A percentile compares a stretch with the other conserved stretches of the same genome.
These are phyloP conservation scores for Physeter macrocephalus DNA, from an alignment of 2,113 vertebrate genomes.

Conservation along the genomic window DNA sequence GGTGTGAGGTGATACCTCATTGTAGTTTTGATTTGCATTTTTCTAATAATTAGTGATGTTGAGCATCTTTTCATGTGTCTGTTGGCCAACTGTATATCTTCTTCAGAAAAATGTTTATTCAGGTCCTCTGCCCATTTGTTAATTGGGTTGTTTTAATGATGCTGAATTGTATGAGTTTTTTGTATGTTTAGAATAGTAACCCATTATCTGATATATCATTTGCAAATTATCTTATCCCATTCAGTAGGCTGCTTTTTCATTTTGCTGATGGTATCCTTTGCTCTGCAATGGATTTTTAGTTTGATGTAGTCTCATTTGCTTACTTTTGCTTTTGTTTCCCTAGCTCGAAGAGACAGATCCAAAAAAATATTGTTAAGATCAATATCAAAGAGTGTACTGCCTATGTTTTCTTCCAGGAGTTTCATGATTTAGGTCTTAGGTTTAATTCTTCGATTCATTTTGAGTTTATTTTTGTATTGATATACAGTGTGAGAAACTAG, in stretches of 20 bases:
- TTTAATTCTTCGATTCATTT: background rate
- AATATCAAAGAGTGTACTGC: background rate
- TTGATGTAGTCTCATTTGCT: background rate
- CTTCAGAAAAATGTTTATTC: too few species aligned
- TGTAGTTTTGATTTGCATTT: too few species aligned
- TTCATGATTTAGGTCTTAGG: background rate
- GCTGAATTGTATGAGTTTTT: background rate
- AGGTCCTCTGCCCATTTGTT: too few species aligned
- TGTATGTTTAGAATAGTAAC: background rate
- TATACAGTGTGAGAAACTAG: background rate
- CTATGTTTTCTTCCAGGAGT: background rate
- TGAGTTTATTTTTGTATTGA: background rate
- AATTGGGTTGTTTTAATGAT: background rate
- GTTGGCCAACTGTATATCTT: too few species aligned
- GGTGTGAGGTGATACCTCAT: too few species aligned
- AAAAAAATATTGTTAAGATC: background rate
- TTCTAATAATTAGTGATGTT: too few species aligned
- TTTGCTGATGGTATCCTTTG: background rate
- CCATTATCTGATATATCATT: background rate
- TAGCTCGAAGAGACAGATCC: background rate
- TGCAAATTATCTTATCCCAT: background rate
- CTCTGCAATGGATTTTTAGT: background rate
- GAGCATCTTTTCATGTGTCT: too few species aligned
- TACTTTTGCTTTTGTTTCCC: background rate
- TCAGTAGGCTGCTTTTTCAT: background rate